Evolutionary conservation across 2,113 vertebrate species (phyloP).

Genomic region (Rhinopomastus cyanomelas): DNA sequence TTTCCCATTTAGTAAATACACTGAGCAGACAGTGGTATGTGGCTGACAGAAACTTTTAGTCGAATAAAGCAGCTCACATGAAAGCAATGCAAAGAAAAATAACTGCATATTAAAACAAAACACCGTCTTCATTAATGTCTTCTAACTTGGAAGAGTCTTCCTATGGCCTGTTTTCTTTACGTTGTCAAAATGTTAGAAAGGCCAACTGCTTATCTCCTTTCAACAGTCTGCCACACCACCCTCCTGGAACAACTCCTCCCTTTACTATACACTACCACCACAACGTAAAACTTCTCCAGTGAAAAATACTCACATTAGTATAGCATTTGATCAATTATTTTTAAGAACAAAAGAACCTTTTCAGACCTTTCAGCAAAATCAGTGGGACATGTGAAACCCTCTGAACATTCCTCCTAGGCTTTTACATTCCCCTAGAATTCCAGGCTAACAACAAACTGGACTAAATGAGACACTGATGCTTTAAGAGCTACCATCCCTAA

Average conservation of each 20-base stretch:
- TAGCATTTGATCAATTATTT: not conserved
- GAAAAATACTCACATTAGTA: not conserved
- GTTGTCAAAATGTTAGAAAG: not conserved
- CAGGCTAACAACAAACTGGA: not conserved
- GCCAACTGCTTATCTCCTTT: not conserved
- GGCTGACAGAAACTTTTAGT: not conserved
- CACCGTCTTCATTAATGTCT: not conserved
- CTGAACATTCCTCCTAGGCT: not conserved
- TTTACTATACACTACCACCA: not conserved
- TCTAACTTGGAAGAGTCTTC: not conserved
- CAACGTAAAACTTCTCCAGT: not conserved
- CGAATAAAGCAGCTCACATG: not conserved
- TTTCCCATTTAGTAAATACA: not conserved
- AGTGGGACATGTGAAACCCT: not conserved
- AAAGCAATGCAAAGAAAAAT: not conserved
- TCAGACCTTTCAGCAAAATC: not conserved
- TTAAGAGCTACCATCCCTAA: not conserved
- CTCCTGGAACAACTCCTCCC: slow-evolving; percentile 1
- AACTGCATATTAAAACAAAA: not conserved
- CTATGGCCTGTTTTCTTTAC: not conserved
- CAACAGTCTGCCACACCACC: not conserved
- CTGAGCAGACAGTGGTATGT: not conserved
- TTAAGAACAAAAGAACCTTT: not conserved
- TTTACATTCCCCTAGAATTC: not conserved
- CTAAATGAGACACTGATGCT: not conserved